Evolutionary conservation across 2,113 vertebrate genomes (phyloP), one percentile per base, ranked within the genome.

Genomic region (Zosterops hypoxanthus): DNA sequence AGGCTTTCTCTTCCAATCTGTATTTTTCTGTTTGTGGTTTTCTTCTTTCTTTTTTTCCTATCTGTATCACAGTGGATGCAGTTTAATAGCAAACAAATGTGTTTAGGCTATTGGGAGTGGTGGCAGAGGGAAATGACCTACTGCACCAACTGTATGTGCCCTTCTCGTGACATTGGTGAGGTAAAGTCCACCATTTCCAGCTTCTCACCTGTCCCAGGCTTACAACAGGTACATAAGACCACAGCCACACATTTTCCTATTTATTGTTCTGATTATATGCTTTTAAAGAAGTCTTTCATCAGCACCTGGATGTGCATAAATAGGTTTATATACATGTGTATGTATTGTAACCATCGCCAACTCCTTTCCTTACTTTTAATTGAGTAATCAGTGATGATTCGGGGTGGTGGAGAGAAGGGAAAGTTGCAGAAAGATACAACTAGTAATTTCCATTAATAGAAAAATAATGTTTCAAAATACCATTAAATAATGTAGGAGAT

Each of bases 1-100:
- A 86, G 65, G 19, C 85, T 95, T 96, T 94, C 68, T 97, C 63
- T 97, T 97, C 91, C 89, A 95, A 90, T 94, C 46, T 23, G 3
- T 65, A 12, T 97, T 96, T 95, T 95, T 71, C 61, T 96, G 95
- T 85, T 71, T 95, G 80, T 94, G 82, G 72, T 94, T 97, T 96
- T 84, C 71, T 96, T 22, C 76, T 95, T 95, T 47, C 33, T 93
- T 93, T 97, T 69, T 49, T 95, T 91, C 61, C 79, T 44, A n/a
- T 89, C 78, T 88, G 41, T 71, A 57, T 89, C 46, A 60, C 13
- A 41, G 50, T 76, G 60, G 80, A 90, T 96, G n/a, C 52, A 90
- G 59, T 49, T 71, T 61, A 90, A 22, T 92, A 53, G 79, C 75
- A 95, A 95, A 89, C 64, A 87, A 61, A 59, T 92, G 69, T 39